Evolutionary conservation across 1,140 invertebrate genomes (phyloP).

Genomic region (Trichomalopsis sarcophagae): DNA sequence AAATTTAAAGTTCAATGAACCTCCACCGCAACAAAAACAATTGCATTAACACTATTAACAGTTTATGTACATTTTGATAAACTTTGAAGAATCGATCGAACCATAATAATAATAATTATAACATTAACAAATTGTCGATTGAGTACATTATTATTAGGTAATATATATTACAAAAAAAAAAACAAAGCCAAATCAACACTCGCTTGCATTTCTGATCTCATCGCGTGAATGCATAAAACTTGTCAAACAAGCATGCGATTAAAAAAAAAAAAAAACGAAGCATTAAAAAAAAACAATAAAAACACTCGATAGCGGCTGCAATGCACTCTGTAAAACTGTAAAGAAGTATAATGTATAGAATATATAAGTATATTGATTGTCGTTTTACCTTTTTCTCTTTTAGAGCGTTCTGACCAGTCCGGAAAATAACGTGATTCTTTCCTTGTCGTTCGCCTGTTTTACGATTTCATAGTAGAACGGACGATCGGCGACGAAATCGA

Average conservation of each 20-base stretch:
- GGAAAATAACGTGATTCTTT: constrained; percentile 47
- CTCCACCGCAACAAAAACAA: not conserved
- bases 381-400: constrained; percentile 19
- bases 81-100: too few species aligned
- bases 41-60: not conserved
- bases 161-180: not conserved
- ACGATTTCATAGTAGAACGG: constrained; percentile 59
- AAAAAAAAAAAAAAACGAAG: not conserved
- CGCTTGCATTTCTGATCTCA: not conserved
- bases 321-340: not conserved
- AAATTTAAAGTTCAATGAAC: not conserved
- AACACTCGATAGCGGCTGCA: not conserved
- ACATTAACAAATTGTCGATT: not conserved
- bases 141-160: too few species aligned
- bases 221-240: not conserved
- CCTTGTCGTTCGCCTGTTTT: constrained; percentile 42
- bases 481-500: constrained; percentile 54
- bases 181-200: constrained; percentile 34
- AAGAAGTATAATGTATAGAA: not conserved
- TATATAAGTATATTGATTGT: not conserved
- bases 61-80: too few species aligned
- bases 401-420: constrained; percentile 41
- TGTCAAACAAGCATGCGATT: not conserved
- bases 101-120: too few species aligned
- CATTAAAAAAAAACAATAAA: not conserved